phyloP scores from a whole-genome alignment of 2,113 vertebrate species.

The Alethe castanea region DNA sequence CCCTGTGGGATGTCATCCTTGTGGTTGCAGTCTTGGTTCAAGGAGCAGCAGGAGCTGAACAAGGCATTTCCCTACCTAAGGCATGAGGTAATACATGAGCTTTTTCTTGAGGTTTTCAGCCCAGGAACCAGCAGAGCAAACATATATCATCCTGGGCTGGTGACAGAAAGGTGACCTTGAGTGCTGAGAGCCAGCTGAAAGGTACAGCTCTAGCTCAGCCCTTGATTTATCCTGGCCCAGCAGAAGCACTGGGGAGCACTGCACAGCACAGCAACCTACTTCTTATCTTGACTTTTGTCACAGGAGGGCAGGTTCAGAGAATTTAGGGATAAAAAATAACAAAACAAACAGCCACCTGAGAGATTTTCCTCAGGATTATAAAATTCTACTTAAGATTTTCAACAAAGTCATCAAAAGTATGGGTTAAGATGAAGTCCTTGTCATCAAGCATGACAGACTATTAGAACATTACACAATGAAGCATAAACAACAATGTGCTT shows the following conservation, averaged over 20 bases:
- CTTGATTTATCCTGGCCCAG: neutral
- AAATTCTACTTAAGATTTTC: slow-evolving; percentile 20
- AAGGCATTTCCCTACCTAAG: neutral
- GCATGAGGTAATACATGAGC: neutral
- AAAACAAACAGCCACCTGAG: neutral
- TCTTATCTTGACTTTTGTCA: neutral
- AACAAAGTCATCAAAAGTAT: slow-evolving; percentile 11
- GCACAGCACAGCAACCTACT: neutral
- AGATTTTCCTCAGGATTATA: neutral
- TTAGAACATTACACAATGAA: slow-evolving; percentile 49
- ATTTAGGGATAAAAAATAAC: accelerated
- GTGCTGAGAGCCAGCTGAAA: neutral
- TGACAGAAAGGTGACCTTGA: neutral
- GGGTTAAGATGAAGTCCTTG: slow-evolving; percentile 1
- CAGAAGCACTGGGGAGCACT: neutral
- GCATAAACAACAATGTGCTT: slow-evolving; percentile 39
- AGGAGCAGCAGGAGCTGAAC: neutral
- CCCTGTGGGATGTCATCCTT: neutral
- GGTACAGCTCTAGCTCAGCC: neutral
- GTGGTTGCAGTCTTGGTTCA: neutral
- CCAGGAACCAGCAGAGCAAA: neutral
- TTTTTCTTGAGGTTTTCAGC: neutral
- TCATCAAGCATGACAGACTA: slow-evolving; percentile 15
- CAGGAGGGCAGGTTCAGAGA: neutral
- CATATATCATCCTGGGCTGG: accelerated